Base-by-base conservation (phyloP, 2,888 invertebrate genomes). In the Phengaris alcon region DNA sequence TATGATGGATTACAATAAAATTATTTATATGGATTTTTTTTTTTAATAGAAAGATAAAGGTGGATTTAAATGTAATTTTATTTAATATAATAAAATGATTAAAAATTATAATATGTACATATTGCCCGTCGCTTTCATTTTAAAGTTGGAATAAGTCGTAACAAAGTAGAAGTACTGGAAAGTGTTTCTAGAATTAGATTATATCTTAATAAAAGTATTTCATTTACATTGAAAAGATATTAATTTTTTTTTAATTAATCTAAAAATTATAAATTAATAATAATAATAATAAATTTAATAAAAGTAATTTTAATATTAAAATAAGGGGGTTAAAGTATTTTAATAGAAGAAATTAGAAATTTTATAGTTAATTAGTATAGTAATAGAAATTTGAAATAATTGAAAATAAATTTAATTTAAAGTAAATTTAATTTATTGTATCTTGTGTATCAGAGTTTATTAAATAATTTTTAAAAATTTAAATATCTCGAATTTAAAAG, bases 91-190 rank as follows among this genome's bases (percentile, higher is more conserved):
- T 93, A 90, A 89, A 90, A 94, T 95, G 95, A 95, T 94, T 94
- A 82, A 86, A 90, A 94, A 94, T 94, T 95, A 93, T 94, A 94
- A 94, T 95, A 95, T 95, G 95, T 94, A 96, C 96, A 96, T 94
- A 96, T 96, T 95, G 96, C 96, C 96, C 96, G 96, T 96, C 96
- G 92, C 95, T 96, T 95, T 95, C 95, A 93, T 94, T 93, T 82
- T 90, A 94, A 95, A 95, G 83, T 89, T 95, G 94, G 91, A 95
- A 96, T 95, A 96, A 96, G 96, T 96, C 96, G 96, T 96, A 96
- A 96, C 96, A 96, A 94, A 96, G 96, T 96, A 96, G 95, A 91
- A 89, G 93, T 95, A 96, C 95, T 94, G 95, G 95, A 96, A 96
- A 94, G 95, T 96, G 95, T 93, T 90, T 94, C 95, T 95, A 94